Conservation (phyloP, 2,113 vertebrate species). For the Brachyhypopomus gauderio region DNA sequence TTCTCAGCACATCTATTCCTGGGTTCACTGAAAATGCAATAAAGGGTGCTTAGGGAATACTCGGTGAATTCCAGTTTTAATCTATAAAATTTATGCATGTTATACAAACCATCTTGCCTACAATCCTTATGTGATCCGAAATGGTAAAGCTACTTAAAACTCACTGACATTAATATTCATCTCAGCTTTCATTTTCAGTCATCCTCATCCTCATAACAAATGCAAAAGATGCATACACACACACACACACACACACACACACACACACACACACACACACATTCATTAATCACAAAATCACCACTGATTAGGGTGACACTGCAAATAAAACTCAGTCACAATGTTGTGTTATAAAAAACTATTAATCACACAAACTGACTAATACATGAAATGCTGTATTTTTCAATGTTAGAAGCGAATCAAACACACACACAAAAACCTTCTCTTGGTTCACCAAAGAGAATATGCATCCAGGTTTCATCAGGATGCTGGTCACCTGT, state of each 20-base stretch:
- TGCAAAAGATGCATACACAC: no score
- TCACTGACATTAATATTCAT: no score
- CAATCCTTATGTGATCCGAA: no score
- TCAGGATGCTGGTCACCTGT: conserved; percentile 37
- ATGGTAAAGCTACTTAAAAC: no score
- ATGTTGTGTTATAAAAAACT: no score
- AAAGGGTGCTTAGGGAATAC: conserved; percentile 12
- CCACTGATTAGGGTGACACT: no score
- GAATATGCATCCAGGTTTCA: conserved; percentile 24
- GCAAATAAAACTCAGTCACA: no score
- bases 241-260: not conserved
- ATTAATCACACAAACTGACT: no score
- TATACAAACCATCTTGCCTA: no score
- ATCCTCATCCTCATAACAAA: no score
- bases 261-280: not conserved
- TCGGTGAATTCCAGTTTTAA: not conserved
- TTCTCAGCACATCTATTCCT: conserved; percentile 52
- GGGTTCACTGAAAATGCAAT: conserved; percentile 24
- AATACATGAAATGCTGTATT: no score
- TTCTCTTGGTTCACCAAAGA: conserved; percentile 33
- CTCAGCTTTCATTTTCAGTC: no score
- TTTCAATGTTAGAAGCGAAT: not conserved
- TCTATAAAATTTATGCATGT: not conserved
- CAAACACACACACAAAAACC: conserved; percentile 6
- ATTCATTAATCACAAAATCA: conserved; percentile 12